These are phyloP conservation scores for Cyrtonyx montezumae DNA, from an alignment of 2,113 vertebrate genomes.

Conservation along the genomic window DNA sequence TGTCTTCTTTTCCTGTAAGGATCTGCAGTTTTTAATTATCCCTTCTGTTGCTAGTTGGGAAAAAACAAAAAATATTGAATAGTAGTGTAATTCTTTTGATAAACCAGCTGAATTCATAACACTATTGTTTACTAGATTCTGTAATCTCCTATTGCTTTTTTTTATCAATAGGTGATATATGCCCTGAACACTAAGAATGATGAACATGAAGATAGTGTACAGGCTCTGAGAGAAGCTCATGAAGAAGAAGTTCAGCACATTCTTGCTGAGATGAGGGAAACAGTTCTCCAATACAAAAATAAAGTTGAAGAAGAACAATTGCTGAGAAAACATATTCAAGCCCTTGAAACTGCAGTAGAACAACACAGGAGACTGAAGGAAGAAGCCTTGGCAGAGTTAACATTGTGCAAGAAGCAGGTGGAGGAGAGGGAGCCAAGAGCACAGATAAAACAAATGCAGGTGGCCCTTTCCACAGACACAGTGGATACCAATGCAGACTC, in stretches of 20 bases:
- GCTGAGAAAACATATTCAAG: slow-evolving; percentile 84
- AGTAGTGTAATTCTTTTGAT: not conserved
- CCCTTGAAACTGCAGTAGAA: slow-evolving; percentile 88
- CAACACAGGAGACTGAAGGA: slow-evolving; percentile 85
- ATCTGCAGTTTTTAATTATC: not conserved
- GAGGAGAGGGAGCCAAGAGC: slow-evolving; percentile 69
- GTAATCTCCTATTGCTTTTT: slow-evolving; percentile 16
- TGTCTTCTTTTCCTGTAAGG: not conserved
- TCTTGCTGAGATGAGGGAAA: slow-evolving; percentile 81
- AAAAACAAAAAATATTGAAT: not conserved
- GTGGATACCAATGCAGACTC: slow-evolving; percentile 67
- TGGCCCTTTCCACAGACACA: slow-evolving; percentile 58
- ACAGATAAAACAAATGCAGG: slow-evolving; percentile 78
- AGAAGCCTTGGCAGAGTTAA: slow-evolving; percentile 78
- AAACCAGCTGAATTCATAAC: not conserved
- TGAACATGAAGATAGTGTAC: slow-evolving; percentile 87
- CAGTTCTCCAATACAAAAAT: slow-evolving; percentile 73
- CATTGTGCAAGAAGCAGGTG: slow-evolving; percentile 69
- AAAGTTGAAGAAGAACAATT: slow-evolving; percentile 77
- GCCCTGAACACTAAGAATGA: slow-evolving; percentile 94
- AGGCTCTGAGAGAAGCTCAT: slow-evolving; percentile 85
- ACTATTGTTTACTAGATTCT: not conserved
- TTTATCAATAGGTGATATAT: slow-evolving; percentile 89
- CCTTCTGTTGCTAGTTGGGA: not conserved
- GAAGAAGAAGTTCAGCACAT: slow-evolving; percentile 86